phyloP scores from a whole-genome alignment of 2,113 vertebrate genomes.

The Platysternon megacephalum region DNA sequence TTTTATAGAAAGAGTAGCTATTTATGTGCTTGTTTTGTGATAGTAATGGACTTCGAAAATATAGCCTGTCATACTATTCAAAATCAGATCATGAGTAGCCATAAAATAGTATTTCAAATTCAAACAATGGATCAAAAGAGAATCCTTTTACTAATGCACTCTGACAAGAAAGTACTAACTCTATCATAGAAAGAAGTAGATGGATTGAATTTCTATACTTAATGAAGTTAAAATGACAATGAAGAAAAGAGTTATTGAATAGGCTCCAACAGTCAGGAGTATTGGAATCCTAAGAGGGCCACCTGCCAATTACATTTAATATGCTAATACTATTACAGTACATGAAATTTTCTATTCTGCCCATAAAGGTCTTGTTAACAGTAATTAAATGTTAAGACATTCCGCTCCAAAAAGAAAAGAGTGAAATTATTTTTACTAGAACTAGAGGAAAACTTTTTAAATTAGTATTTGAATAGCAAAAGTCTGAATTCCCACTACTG shows the following conservation, averaged over 20 bases:
- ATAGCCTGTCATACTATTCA: background rate
- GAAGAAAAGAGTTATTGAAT: constrained; percentile 57
- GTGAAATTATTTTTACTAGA: constrained; percentile 70
- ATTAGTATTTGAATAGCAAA: constrained; percentile 75
- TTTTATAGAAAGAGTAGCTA: background rate
- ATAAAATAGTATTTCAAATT: constrained; percentile 40
- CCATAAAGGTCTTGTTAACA: constrained; percentile 79
- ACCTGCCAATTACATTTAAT: constrained; percentile 81
- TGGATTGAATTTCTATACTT: constrained; percentile 50
- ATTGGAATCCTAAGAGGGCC: constrained; percentile 70
- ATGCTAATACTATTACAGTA: constrained; percentile 74
- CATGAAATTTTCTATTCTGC: constrained; percentile 76
- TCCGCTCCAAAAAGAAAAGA: constrained; percentile 69
- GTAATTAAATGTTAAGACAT: constrained; percentile 83
- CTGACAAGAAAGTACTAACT: background rate
- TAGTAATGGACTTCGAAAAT: background rate
- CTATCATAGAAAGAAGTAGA: constrained; percentile 10
- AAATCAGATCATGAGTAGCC: background rate
- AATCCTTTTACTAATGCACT: constrained; percentile 32
- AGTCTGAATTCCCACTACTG: constrained; percentile 65
- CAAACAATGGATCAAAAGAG: constrained; percentile 13
- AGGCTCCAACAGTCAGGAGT: constrained; percentile 56
- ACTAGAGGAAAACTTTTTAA: constrained; percentile 69
- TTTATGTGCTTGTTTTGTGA: background rate
- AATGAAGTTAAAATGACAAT: constrained; percentile 64